These are phyloP conservation scores for Mystacides longicornis DNA, from an alignment of 2,888 invertebrate genomes.

Conservation along the genomic window DNA sequence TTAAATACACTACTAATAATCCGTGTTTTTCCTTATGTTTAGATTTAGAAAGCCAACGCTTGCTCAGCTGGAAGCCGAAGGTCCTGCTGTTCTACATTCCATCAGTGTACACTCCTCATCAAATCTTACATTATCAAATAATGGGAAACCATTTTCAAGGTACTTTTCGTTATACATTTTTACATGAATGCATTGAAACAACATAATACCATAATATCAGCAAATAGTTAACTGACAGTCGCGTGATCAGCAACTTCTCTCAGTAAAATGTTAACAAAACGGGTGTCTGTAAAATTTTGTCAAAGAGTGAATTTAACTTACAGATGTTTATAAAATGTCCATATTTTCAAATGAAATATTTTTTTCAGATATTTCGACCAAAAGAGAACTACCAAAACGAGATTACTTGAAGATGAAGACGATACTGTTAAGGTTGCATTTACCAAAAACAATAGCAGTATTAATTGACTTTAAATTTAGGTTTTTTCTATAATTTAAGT, in stretches of 20 bases:
- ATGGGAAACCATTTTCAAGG: neutral
- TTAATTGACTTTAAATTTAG: too few species aligned
- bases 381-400: constrained; percentile 37
- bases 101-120: constrained; percentile 61
- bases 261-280: too few species aligned
- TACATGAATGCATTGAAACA: neutral
- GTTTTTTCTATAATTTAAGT: too few species aligned
- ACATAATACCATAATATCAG: neutral
- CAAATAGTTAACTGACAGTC: neutral
- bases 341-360: neutral
- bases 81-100: constrained; percentile 54
- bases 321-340: neutral
- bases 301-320: neutral
- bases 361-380: constrained; percentile 37
- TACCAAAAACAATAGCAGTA: constrained; percentile 38
- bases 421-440: constrained; percentile 45
- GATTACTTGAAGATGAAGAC: constrained; percentile 43
- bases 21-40: too few species aligned
- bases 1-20: too few species aligned
- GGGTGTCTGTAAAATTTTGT: too few species aligned
- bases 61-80: constrained; percentile 58
- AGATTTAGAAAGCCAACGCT: constrained; percentile 73
- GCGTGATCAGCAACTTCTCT: neutral
- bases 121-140: neutral
- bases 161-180: too few species aligned